phyloP scores from a whole-genome alignment of 2,797 vertebrate genomes.

The Manis crassicaudata region DNA sequence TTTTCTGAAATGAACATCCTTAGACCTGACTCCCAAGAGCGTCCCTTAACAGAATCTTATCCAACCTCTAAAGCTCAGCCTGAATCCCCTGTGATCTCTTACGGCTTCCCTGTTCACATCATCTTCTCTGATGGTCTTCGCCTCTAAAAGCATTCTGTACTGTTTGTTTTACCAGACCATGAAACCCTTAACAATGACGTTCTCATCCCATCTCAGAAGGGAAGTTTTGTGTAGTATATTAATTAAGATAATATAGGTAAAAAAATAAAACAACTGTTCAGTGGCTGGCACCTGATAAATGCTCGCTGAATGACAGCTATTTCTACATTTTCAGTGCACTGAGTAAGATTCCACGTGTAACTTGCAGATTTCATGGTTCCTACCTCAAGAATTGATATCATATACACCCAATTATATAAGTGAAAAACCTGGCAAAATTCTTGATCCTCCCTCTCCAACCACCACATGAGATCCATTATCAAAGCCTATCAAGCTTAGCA shows the following conservation, averaged over 20 bases:
- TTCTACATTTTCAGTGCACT: background rate
- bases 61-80: background rate
- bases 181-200: background rate
- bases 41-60: background rate
- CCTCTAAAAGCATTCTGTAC: background rate
- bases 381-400: background rate
- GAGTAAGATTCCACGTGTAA: background rate
- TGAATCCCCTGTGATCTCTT: background rate
- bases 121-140: conserved; percentile 10
- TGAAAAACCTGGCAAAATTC: background rate
- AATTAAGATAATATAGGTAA: background rate
- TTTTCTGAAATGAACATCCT: background rate
- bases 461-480: background rate
- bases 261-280: background rate
- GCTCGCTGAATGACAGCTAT: background rate
- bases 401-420: background rate
- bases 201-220: background rate
- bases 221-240: background rate
- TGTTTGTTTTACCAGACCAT: background rate
- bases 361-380: background rate
- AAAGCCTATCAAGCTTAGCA: background rate
- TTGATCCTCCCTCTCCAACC: background rate
- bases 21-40: background rate
- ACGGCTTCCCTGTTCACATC: background rate
- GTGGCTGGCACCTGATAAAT: background rate